These are phyloP conservation scores for Catagonus wagneri DNA, from an alignment of 2,113 vertebrate species.

Conservation along the genomic window DNA sequence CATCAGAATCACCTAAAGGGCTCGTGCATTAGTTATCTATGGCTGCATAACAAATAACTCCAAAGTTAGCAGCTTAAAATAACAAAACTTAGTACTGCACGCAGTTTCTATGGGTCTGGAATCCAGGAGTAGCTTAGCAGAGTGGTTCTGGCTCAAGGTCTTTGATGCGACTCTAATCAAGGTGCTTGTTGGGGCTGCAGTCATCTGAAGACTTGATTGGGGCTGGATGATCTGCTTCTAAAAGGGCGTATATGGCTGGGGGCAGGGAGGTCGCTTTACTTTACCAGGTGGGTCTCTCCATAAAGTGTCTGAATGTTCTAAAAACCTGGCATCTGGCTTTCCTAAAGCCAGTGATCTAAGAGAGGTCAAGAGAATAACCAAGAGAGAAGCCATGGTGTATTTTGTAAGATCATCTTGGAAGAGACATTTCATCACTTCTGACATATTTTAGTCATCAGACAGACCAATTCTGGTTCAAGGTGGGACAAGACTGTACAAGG, in stretches of 20 bases:
- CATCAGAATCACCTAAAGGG: background rate
- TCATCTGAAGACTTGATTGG: background rate
- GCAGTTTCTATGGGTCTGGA: background rate
- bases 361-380: background rate
- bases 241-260: background rate
- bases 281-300: background rate
- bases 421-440: background rate
- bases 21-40: background rate
- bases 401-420: slow-evolving; percentile 41
- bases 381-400: background rate
- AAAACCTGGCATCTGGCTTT: background rate
- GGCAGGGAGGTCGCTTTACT: background rate
- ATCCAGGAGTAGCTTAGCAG: background rate
- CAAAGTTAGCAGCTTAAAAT: background rate
- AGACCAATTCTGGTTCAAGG: background rate
- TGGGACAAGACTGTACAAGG: background rate
- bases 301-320: background rate
- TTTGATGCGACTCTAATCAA: background rate
- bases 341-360: background rate
- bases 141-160: background rate
- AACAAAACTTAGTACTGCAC: background rate
- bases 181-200: background rate
- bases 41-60: background rate
- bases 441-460: background rate
- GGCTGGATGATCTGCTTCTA: background rate